Evolutionary conservation across 2,888 invertebrate species (phyloP).

Genomic region (Conchocele bisecta): DNA sequence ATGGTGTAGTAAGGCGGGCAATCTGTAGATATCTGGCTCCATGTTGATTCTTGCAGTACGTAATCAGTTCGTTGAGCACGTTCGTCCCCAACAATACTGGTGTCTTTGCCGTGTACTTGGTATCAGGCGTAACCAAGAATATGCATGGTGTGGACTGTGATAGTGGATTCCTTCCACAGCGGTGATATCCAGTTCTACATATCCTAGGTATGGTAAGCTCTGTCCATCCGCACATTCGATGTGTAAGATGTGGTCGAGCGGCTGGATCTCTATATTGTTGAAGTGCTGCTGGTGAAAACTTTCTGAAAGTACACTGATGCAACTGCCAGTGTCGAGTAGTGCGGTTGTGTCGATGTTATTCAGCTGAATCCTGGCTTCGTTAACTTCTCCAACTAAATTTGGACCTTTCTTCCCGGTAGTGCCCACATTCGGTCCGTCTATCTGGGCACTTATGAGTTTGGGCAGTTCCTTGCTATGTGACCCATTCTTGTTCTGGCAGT

Average conservation of each 20-base stretch:
- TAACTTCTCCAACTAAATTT: slow-evolving; percentile 18
- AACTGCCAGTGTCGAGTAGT: slow-evolving; percentile 32
- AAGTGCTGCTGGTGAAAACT: slow-evolving; percentile 32
- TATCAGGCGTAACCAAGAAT: slow-evolving; percentile 40
- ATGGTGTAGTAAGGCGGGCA: too few relatives aligned
- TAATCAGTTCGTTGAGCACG: slow-evolving; percentile 23
- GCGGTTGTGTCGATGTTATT: neutral
- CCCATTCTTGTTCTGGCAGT: slow-evolving; percentile 9
- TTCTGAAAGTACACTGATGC: slow-evolving; percentile 32
- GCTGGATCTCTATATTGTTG: neutral
- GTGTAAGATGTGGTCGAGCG: slow-evolving; percentile 30
- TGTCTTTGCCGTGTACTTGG: slow-evolving; percentile 20
- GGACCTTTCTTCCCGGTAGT: slow-evolving; percentile 5
- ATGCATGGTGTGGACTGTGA: slow-evolving; percentile 2
- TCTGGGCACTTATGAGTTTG: slow-evolving; percentile 22
- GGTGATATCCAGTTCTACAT: slow-evolving; percentile 21
- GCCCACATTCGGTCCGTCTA: slow-evolving; percentile 11
- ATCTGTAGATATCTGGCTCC: slow-evolving; percentile 38
- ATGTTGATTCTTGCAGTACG: slow-evolving; percentile 13
- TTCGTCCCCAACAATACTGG: slow-evolving; percentile 51
- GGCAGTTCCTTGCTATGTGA: slow-evolving; percentile 25
- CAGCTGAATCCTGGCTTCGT: slow-evolving; percentile 13
- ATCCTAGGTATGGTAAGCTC: slow-evolving; percentile 43
- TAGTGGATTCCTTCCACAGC: slow-evolving; percentile 7
- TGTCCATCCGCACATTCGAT: slow-evolving; percentile 55